Evolutionary conservation across 2,888 invertebrate genomes (phyloP), one percentile per base, ranked within the genome.

Genomic region (Philereme transversata): DNA sequence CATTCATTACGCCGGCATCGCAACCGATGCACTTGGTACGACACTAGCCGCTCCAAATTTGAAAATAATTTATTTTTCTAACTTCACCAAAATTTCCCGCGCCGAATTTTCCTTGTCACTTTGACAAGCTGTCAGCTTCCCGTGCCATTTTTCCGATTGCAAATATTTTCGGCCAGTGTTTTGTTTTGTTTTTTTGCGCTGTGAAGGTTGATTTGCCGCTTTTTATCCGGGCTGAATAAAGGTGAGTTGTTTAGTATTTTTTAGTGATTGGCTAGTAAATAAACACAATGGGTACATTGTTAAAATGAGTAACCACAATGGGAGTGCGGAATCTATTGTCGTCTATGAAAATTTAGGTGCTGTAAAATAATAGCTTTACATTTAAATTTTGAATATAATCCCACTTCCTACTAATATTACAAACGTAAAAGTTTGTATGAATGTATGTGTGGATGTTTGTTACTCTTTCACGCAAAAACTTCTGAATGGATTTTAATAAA

Each of bases 1-100:
- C 91, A 90, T 90, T 91, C 90, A 88, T 88, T 88, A 87, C 88
- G 74, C 73, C 78, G 79, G 81, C 83, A 81, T 80, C 84, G 82
- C 80, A 82, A 79, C 81, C 85, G 84, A 87, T 86, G 87, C 87
- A 87, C 82, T 81, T 83, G 80, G 85, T 81, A 81, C 83, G 85
- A 84, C 66, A 68, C 57, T 64, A 61, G 51, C 53, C 51, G 44
- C 58, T 60, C 63, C 67, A 66, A 64, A 65, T 61, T 64, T 51
- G 43, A 68, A 67, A 65, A 64, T 60, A 53, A 64, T 68, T 67
- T 65, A 53, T 64, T 60, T 59, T 60, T 60, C 62, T 64, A 67
- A 61, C 57, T 55, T 50, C 57, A 45, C 64, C 55, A 40, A 56
- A 59, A 40, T 46, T 58, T 65, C 51, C 50, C 63, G 64, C 61